Conservation (phyloP, 2,797 vertebrate genomes). For the Pantherophis alleghaniensis region DNA sequence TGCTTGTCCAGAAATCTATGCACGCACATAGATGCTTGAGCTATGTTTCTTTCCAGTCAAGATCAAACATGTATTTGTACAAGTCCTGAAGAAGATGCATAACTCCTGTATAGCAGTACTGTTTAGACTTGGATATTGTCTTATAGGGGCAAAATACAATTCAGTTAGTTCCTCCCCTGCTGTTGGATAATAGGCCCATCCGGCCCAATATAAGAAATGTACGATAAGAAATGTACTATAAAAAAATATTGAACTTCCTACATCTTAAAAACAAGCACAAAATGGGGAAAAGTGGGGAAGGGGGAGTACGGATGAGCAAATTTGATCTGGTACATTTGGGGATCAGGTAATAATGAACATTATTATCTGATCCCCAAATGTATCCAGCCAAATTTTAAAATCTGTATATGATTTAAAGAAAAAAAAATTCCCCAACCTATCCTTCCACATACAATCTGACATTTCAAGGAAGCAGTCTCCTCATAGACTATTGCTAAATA, state of each 20-base stretch:
- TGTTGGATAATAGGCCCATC: not conserved
- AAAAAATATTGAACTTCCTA: not conserved
- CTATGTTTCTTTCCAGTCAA: not conserved
- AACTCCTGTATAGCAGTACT: not conserved
- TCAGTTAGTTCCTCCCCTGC: not conserved
- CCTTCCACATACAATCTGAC: not conserved
- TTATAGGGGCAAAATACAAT: not conserved
- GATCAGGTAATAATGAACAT: not conserved
- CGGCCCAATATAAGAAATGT: not conserved
- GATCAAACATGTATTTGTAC: not conserved
- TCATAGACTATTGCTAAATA: not conserved
- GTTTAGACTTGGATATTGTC: not conserved
- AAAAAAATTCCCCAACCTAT: not conserved
- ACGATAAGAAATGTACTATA: not conserved
- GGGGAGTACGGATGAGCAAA: not conserved
- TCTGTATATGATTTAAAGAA: not conserved
- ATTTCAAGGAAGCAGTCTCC: not conserved
- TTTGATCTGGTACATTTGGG: not conserved
- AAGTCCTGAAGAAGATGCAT: not conserved
- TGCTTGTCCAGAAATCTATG: not conserved
- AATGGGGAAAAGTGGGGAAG: too few species aligned
- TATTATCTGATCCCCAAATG: not conserved
- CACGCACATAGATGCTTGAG: not conserved
- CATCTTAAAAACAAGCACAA: not conserved
- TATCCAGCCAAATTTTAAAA: not conserved